A percentile compares a stretch with the other conserved stretches of the same genome.
Evolutionary conservation across 2,797 vertebrate genomes (phyloP).

Genomic region (Phrynocephalus forsythii): DNA sequence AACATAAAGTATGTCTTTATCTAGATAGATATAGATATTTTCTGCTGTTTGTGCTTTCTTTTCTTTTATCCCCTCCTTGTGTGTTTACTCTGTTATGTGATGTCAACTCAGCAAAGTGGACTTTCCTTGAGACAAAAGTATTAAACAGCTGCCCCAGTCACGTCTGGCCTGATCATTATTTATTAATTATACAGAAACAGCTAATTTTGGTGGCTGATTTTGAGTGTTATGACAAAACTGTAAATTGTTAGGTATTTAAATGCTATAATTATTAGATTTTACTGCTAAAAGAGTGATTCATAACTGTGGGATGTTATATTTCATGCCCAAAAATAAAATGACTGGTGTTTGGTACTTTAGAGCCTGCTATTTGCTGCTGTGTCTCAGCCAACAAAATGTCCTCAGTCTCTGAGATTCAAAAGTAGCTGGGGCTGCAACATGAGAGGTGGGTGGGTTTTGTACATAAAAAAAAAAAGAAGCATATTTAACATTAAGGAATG

Average conservation of each 20-base stretch:
- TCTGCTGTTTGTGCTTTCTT: not conserved
- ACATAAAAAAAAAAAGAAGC: not conserved
- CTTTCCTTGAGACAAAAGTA: not conserved
- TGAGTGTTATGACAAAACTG: not conserved
- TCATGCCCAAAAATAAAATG: not conserved
- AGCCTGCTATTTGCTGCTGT: not conserved
- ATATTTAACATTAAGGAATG: not conserved
- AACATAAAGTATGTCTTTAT: not conserved
- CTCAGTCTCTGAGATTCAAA: not conserved
- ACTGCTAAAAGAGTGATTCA: not conserved
- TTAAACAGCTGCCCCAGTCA: not conserved
- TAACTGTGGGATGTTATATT: not conserved
- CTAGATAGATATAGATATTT: not conserved
- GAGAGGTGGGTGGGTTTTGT: not conserved
- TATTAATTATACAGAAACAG: not conserved
- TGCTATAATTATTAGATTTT: not conserved
- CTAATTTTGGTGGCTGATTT: not conserved
- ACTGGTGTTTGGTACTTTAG: not conserved
- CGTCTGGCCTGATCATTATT: not conserved
- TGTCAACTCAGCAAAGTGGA: not conserved
- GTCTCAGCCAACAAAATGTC: not conserved
- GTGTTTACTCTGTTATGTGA: not conserved
- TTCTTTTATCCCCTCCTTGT: not conserved
- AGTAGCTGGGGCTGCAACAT: not conserved
- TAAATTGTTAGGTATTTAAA: not conserved